phyloP scores from a whole-genome alignment of 92 coral and sea anemone species.

The Muricea muricata region DNA sequence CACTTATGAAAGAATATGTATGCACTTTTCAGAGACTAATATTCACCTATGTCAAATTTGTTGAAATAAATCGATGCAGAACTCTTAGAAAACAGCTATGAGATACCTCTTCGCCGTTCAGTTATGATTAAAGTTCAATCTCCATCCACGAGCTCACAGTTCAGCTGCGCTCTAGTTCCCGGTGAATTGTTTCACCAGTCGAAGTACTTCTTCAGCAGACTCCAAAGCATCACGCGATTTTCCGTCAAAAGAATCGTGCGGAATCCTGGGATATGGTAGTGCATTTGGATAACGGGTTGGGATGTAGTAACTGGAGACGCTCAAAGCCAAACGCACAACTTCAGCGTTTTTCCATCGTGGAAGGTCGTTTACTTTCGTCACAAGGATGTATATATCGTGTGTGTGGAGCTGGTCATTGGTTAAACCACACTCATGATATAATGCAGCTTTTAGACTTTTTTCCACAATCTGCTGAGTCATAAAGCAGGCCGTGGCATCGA shows the following conservation, averaged over 20 bases:
- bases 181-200: background rate
- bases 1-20: too few relatives aligned
- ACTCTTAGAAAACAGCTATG: too few relatives aligned
- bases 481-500: conserved; percentile 40
- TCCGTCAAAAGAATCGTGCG: background rate
- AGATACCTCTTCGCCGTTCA: background rate
- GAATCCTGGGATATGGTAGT: background rate
- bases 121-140: background rate
- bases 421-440: conserved; percentile 39
- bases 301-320: background rate
- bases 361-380: background rate
- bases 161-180: too few relatives aligned
- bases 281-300: conserved; percentile 29
- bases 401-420: conserved; percentile 37
- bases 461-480: conserved; percentile 52
- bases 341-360: background rate
- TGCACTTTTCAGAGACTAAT: too few relatives aligned
- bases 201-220: conserved; percentile 10
- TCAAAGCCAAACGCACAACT: background rate
- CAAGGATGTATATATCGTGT: conserved; percentile 33
- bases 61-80: too few relatives aligned
- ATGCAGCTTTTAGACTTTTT: conserved; percentile 42
- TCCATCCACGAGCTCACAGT: background rate
- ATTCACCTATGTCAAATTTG: too few relatives aligned
- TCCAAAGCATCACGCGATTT: background rate